Evolutionary conservation across 2,888 invertebrate species (phyloP).

Genomic region (Cryptus armator): DNA sequence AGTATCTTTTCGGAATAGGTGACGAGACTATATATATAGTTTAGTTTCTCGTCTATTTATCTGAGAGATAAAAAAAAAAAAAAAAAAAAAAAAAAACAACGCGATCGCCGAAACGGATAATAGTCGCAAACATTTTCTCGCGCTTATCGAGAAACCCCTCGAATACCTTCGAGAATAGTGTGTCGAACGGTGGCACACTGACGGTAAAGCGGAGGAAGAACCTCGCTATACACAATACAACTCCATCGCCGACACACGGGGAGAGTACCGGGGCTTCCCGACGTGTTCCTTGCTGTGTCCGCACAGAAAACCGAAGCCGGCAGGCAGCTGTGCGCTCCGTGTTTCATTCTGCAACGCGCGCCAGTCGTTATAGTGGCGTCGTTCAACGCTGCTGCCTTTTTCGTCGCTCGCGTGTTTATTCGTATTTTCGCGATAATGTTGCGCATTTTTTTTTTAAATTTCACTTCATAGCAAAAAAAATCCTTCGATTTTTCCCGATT

Average conservation of each 20-base stretch:
- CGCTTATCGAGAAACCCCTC: neutral
- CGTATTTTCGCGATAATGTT: neutral
- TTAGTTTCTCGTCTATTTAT: neutral
- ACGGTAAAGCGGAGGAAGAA: constrained; percentile 18
- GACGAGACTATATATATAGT: neutral
- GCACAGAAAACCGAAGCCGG: constrained; percentile 41
- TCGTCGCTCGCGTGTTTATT: constrained; percentile 12
- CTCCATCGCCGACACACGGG: constrained; percentile 2
- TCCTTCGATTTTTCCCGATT: too few species aligned
- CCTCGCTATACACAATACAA: neutral
- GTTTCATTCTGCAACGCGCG: constrained; percentile 72
- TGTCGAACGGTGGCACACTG: constrained; percentile 2
- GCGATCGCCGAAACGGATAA: constrained; percentile 5
- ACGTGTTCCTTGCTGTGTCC: constrained; percentile 39
- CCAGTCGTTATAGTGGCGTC: constrained; percentile 83
- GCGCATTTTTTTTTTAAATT: too few species aligned
- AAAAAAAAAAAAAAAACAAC: neutral
- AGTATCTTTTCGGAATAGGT: neutral
- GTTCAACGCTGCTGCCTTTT: constrained; percentile 78
- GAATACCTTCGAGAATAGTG: neutral
- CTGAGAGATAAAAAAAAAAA: neutral
- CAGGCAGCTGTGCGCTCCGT: constrained; percentile 77
- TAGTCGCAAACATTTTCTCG: neutral
- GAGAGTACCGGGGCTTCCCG: constrained; percentile 27
- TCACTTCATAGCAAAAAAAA: too few species aligned